Evolutionary conservation across 2,113 vertebrate genomes (phyloP).

Genomic region (Rhinoptilus africanus): DNA sequence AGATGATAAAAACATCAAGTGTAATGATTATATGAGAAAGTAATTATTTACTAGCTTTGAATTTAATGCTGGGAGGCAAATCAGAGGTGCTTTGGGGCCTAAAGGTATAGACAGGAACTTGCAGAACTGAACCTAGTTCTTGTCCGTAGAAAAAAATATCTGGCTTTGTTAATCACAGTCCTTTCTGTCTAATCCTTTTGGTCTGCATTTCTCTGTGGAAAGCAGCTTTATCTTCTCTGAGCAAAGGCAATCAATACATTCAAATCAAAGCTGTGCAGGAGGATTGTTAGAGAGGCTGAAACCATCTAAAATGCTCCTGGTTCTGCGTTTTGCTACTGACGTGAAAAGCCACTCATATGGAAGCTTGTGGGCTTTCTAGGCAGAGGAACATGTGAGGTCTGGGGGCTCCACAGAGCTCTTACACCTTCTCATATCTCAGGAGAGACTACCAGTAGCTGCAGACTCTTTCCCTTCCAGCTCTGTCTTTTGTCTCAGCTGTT

Average conservation of each 20-base stretch:
- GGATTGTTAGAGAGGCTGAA: background rate
- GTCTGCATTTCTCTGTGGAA: background rate
- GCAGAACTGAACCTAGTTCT: background rate
- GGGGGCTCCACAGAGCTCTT: background rate
- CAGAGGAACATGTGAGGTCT: background rate
- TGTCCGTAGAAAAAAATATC: background rate
- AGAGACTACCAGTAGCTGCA: background rate
- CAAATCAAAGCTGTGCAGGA: background rate
- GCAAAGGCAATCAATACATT: background rate
- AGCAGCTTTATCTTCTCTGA: background rate
- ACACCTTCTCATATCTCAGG: background rate
- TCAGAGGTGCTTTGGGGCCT: background rate
- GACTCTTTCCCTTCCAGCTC: background rate
- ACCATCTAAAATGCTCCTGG: background rate
- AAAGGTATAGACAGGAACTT: background rate
- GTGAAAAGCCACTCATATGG: background rate
- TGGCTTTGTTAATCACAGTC: background rate
- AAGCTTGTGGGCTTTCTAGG: background rate
- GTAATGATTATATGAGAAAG: background rate
- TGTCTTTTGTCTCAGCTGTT: background rate
- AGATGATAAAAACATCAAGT: background rate
- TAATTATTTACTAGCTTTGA: background rate
- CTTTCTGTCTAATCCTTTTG: background rate
- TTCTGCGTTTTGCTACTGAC: background rate
- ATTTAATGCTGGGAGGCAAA: background rate